phyloP scores from a whole-genome alignment of 2,888 invertebrate species.

The Diadegma fenestrale region DNA sequence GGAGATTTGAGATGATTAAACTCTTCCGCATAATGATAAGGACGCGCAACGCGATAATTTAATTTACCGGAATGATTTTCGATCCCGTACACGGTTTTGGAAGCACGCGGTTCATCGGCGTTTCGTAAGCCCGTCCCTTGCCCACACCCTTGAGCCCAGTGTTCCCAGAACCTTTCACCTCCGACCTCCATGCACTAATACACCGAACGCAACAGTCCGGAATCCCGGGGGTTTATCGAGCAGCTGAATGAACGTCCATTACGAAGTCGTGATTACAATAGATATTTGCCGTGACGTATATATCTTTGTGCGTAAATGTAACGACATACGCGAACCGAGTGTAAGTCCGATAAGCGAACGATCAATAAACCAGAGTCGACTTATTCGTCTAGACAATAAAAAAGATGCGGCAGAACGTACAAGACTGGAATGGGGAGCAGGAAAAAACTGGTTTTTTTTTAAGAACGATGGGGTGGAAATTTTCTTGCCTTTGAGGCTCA shows the following conservation, averaged over 20 bases:
- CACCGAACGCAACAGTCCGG: conserved; percentile 63
- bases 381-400: conserved; percentile 26
- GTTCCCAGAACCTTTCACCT: conserved; percentile 25
- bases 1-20: background rate
- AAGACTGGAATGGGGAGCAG: background rate
- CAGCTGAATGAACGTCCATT: conserved; percentile 59
- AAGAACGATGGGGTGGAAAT: conserved; percentile 10
- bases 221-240: conserved; percentile 62
- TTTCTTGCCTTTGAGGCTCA: conserved; percentile 13
- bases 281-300: conserved; percentile 56
- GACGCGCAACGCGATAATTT: conserved; percentile 40
- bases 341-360: background rate
- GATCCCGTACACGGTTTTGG: conserved; percentile 46
- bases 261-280: conserved; percentile 47
- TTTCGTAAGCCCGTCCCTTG: conserved; percentile 42
- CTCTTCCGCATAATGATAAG: background rate
- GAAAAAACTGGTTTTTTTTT: background rate
- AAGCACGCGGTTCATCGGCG: conserved; percentile 57
- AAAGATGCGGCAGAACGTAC: background rate
- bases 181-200: conserved; percentile 34
- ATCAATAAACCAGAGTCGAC: background rate
- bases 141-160: conserved; percentile 8
- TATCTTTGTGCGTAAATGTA: conserved; percentile 1
- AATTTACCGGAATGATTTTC: conserved; percentile 57
- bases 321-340: background rate